phyloP scores from a whole-genome alignment of 2,113 vertebrate genomes.

The Oreocharis arfaki region DNA sequence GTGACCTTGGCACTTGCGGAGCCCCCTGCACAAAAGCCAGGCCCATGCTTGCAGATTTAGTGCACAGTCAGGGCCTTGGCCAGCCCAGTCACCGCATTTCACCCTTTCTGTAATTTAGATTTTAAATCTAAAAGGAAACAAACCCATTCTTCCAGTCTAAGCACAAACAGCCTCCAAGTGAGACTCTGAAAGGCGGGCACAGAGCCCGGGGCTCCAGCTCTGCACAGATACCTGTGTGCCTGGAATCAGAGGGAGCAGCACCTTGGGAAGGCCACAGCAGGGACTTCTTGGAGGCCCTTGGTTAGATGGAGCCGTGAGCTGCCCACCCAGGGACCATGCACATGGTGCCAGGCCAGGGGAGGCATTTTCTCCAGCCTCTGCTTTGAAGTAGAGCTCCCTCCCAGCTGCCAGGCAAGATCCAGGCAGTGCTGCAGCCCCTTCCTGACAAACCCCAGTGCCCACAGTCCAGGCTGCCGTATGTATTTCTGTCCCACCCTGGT shows the following conservation, averaged over 20 bases:
- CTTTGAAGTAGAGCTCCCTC: background rate
- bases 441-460: background rate
- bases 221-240: background rate
- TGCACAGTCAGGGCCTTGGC: background rate
- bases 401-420: background rate
- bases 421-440: background rate
- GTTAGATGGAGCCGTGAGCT: background rate
- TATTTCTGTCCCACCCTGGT: background rate
- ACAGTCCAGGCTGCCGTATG: rapidly evolving
- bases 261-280: background rate
- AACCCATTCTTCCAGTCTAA: background rate
- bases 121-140: background rate
- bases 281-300: background rate
- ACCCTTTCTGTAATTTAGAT: background rate
- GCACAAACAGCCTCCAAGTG: background rate
- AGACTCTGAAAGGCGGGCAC: background rate
- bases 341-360: background rate
- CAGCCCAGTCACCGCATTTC: background rate
- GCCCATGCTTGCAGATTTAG: background rate
- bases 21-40: background rate
- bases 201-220: background rate
- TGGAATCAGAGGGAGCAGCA: background rate
- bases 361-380: background rate
- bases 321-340: background rate
- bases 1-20: conserved; percentile 42